A percentile compares a stretch with the other conserved stretches of the same genome.
These are phyloP conservation scores for Meiosimyza decipiens DNA, from an alignment of 2,888 invertebrate species.

Conservation along the genomic window DNA sequence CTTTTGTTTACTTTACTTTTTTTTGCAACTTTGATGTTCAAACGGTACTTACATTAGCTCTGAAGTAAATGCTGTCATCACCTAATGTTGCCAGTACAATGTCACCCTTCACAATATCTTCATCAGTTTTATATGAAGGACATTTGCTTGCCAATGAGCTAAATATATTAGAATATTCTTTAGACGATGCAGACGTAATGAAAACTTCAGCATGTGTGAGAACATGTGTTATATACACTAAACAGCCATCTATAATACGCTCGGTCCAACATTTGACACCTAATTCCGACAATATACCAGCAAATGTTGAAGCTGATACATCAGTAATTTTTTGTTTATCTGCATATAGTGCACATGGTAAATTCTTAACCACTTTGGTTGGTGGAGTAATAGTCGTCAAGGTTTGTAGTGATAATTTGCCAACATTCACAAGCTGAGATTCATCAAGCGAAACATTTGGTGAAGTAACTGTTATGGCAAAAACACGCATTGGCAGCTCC, in stretches of 20 bases:
- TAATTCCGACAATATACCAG: constrained; percentile 41
- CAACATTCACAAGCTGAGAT: constrained; percentile 32
- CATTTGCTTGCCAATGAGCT: constrained; percentile 43
- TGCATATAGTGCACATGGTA: constrained; percentile 38
- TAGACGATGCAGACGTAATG: constrained; percentile 42
- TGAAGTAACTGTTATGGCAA: constrained; percentile 42
- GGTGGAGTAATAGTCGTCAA: constrained; percentile 28
- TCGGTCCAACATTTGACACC: constrained; percentile 47
- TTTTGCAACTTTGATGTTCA: background rate
- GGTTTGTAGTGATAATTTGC: constrained; percentile 37
- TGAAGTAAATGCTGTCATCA: constrained; percentile 31
- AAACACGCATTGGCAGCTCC: constrained; percentile 44
- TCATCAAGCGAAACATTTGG: constrained; percentile 39
- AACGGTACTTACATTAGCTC: constrained; percentile 34
- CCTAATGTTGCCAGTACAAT: constrained; percentile 39
- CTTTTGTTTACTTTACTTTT: no score
- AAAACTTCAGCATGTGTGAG: constrained; percentile 46
- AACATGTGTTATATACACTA: constrained; percentile 43
- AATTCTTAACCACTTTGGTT: constrained; percentile 27
- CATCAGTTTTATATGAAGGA: constrained; percentile 19
- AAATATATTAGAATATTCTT: constrained; percentile 44
- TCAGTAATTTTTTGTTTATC: constrained; percentile 43
- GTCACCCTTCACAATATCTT: constrained; percentile 36
- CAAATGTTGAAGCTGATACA: constrained; percentile 44
- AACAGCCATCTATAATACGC: constrained; percentile 38